Evolutionary conservation across 2,888 invertebrate species (phyloP).

Genomic region (Acanthacorydalis orientalis): DNA sequence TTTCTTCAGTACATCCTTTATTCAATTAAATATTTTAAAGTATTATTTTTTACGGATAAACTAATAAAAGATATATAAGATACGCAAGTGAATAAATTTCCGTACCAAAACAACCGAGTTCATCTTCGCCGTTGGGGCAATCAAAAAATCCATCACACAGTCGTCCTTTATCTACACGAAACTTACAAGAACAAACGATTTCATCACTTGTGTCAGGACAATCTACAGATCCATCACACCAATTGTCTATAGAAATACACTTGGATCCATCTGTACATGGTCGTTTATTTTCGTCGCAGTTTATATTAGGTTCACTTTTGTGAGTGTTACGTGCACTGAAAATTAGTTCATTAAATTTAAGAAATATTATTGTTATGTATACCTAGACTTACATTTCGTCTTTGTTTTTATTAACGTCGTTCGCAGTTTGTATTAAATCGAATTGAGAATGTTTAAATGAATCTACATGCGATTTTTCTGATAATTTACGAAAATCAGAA

Average conservation of each 20-base stretch:
- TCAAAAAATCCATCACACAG: conserved; percentile 70
- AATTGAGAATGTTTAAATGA: not conserved
- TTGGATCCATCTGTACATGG: conserved; percentile 22
- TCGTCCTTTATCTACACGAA: conserved; percentile 44
- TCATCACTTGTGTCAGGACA: conserved; percentile 70
- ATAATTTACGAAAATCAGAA: not conserved
- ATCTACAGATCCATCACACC: conserved; percentile 59
- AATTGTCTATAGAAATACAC: conserved; percentile 37
- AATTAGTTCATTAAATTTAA: not conserved
- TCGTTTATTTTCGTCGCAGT: conserved; percentile 19
- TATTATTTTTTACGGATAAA: not conserved
- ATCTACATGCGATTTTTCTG: not conserved
- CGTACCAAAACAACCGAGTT: conserved; percentile 60
- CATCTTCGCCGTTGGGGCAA: conserved; percentile 68
- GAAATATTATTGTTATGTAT: not conserved
- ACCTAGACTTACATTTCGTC: not conserved
- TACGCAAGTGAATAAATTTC: too few relatives aligned
- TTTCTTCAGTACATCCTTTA: conserved; percentile 45
- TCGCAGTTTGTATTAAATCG: not conserved
- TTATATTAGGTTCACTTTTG: conserved; percentile 13
- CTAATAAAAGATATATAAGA: too few relatives aligned
- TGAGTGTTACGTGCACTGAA: conserved; percentile 13
- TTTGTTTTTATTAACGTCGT: not conserved
- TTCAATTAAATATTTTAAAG: too few relatives aligned
- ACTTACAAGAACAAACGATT: conserved; percentile 49